Conservation (phyloP, 1,140 invertebrate genomes). For the Halictus rubicundus region DNA sequence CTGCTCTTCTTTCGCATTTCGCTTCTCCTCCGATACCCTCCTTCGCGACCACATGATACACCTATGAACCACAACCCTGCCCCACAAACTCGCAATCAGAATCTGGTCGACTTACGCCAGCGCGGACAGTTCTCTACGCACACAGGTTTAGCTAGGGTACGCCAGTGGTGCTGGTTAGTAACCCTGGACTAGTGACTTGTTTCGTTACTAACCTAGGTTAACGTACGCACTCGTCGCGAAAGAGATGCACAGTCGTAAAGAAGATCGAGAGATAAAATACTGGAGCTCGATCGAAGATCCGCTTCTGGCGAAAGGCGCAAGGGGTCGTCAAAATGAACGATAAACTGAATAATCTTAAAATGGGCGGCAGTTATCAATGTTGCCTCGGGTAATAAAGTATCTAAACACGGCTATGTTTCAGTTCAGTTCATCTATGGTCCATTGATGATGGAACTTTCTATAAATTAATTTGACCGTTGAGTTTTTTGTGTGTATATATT, state of each 20-base stretch:
- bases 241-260: background rate
- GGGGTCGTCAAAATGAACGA: no score
- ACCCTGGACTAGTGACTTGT: slow-evolving; percentile 16
- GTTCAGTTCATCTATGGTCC: no score
- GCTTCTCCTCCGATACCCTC: slow-evolving; percentile 22
- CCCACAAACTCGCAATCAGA: slow-evolving; percentile 57
- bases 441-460: no score
- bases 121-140: slow-evolving; percentile 11
- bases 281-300: no score
- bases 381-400: no score
- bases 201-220: slow-evolving; percentile 20
- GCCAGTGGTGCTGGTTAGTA: slow-evolving; percentile 30
- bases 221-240: background rate
- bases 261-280: no score
- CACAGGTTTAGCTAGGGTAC: slow-evolving; percentile 27
- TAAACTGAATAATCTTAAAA: no score
- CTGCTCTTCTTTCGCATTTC: slow-evolving; percentile 26
- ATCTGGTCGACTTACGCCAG: slow-evolving; percentile 59
- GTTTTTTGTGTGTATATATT: no score
- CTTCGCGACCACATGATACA: slow-evolving; percentile 16
- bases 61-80: slow-evolving; percentile 55
- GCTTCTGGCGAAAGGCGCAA: no score
- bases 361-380: no score
- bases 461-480: no score
- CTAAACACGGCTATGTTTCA: no score